phyloP scores from a whole-genome alignment of 2,888 invertebrate species.

The Drosophila neutralis region DNA sequence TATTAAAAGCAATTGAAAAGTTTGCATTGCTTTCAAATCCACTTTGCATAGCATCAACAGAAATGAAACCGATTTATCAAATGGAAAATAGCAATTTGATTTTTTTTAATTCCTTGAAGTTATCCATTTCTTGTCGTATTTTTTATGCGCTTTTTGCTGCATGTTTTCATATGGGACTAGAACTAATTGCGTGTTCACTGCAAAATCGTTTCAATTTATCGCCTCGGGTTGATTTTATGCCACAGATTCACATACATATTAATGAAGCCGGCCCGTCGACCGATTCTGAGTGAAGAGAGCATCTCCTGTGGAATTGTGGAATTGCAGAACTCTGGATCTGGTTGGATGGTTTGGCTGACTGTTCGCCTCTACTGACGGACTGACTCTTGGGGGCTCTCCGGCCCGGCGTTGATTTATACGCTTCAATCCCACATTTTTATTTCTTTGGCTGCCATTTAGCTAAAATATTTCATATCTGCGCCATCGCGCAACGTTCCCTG shows the following conservation, averaged over 20 bases:
- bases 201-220: slow-evolving; percentile 79
- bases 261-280: slow-evolving; percentile 56
- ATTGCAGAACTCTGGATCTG: not conserved
- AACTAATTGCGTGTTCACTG: slow-evolving; percentile 79
- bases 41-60: slow-evolving; percentile 39
- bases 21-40: not conserved
- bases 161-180: slow-evolving; percentile 52
- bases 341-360: slow-evolving; percentile 6
- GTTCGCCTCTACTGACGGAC: slow-evolving; percentile 10
- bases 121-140: slow-evolving; percentile 7
- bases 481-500: slow-evolving; percentile 64
- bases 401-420: slow-evolving; percentile 80
- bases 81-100: slow-evolving; percentile 58
- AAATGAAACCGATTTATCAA: slow-evolving; percentile 66
- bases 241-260: slow-evolving; percentile 66
- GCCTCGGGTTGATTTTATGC: slow-evolving; percentile 77
- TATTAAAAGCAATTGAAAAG: slow-evolving; percentile 24
- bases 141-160: slow-evolving; percentile 8
- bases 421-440: slow-evolving; percentile 84
- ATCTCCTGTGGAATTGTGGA: slow-evolving; percentile 1
- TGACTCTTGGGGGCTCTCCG: slow-evolving; percentile 24
- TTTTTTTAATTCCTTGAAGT: slow-evolving; percentile 33
- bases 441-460: slow-evolving; percentile 82
- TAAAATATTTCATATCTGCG: slow-evolving; percentile 82
- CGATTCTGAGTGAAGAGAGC: slow-evolving; percentile 19